Base-by-base conservation (phyloP, 2,888 invertebrate genomes). In the Papilio demoleus region DNA sequence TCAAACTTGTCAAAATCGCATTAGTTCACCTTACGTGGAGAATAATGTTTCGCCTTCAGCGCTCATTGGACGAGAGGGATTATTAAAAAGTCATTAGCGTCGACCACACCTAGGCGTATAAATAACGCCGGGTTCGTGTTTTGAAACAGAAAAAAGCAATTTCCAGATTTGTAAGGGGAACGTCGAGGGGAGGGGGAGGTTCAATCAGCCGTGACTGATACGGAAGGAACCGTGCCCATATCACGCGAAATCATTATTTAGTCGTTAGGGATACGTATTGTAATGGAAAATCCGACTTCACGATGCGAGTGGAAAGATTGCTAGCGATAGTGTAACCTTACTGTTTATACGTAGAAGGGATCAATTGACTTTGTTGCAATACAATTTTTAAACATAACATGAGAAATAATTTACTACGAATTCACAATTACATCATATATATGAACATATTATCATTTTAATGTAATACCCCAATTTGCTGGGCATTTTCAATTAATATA, bases 1-100 rank as follows among this genome's bases (percentile, higher is more conserved):
- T 86, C 83, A 83, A 88, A 91, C 92, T 91, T 92, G 92, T 92
- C 91, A 92, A 92, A 92, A 91, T 87, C 88, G 85, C 90, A 92
- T 92, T 92, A 92, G 89, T 85, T 83, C 81, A 81, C 84, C 84
- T 85, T 81, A 82, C 81, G 77, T 75, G 76, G 78, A 81, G 81
- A 85, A 82, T 84, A 85, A 88, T 88, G 86, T 81, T 79, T 78
- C 79, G 88, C 87, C 88, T 86, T 86, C 81, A 86, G 87, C 87
- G 84, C 81, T 83, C 86, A 88, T 88, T 89, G 90, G 90, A 82
- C 80, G 83, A 79, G 78, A 80, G 83, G 87, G 87, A 91, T 92
- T 91, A 92, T 92, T 92, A 92, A 92, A 92, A 91, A 89, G 82
- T 77, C 92, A 91, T 92, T 92, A 92, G 88, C 77, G 82, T 72